Evolutionary conservation across 1,140 invertebrate genomes (phyloP).

Genomic region (Pachyrhynchus sulphureomaculatus): DNA sequence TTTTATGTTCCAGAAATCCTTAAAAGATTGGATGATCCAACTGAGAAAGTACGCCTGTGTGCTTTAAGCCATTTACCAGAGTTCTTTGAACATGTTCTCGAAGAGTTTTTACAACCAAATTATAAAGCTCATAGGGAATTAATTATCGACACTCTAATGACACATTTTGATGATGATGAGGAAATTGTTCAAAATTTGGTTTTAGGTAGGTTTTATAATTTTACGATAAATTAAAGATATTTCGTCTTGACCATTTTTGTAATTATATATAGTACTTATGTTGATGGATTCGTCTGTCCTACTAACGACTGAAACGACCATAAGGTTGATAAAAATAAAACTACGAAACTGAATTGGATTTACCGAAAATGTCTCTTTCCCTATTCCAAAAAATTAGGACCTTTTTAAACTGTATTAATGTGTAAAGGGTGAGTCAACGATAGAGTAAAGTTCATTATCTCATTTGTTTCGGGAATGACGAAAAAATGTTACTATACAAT

Average conservation of each 20-base stretch:
- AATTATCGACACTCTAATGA: constrained; percentile 63
- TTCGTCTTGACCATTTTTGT: not conserved
- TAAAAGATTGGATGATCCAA: constrained; percentile 74
- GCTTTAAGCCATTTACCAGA: constrained; percentile 59
- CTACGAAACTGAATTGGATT: no score
- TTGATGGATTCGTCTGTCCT: not conserved
- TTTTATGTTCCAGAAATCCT: constrained; percentile 60
- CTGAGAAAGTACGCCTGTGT: constrained; percentile 62
- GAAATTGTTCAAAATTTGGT: constrained; percentile 35
- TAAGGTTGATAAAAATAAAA: no score
- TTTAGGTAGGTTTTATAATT: constrained; percentile 34
- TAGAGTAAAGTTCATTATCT: no score
- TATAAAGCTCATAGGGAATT: constrained; percentile 62
- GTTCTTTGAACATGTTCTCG: constrained; percentile 53
- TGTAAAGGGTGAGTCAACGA: no score
- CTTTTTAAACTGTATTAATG: no score
- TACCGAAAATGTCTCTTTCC: no score
- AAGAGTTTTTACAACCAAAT: constrained; percentile 55
- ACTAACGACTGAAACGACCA: no score
- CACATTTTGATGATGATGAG: constrained; percentile 71
- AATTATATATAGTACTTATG: not conserved
- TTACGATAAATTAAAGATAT: no score
- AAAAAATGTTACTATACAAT: no score
- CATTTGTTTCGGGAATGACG: no score
- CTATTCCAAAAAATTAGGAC: no score